These are phyloP conservation scores for Bucco capensis DNA, from an alignment of 2,113 vertebrate genomes.

Conservation along the genomic window DNA sequence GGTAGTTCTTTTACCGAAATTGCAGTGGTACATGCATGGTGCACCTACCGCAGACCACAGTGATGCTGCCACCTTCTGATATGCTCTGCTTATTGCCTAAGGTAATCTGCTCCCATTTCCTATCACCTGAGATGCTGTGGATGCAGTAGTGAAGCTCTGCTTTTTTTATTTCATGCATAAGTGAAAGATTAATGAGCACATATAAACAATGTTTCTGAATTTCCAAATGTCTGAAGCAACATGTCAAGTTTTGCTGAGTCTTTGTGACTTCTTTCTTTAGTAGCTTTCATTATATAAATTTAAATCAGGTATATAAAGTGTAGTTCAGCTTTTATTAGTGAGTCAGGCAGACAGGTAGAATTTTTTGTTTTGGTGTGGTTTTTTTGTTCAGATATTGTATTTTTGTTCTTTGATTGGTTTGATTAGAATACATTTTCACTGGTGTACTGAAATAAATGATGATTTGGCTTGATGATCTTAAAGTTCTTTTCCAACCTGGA, in stretches of 20 bases:
- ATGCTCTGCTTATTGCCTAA: neutral
- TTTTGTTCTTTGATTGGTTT: neutral
- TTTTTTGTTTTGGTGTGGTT: neutral
- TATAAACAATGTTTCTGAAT: neutral
- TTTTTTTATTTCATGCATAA: neutral
- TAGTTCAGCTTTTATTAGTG: neutral
- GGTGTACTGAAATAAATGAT: neutral
- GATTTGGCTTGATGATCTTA: fast-evolving
- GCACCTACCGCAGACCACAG: neutral
- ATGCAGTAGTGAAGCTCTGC: neutral
- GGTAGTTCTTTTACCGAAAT: neutral
- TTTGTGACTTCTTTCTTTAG: neutral
- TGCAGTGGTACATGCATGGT: neutral
- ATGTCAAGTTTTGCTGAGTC: neutral
- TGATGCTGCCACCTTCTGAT: slow-evolving; percentile 51
- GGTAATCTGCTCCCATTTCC: neutral
- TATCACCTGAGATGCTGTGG: neutral
- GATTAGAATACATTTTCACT: neutral
- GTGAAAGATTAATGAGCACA: neutral
- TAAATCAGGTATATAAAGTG: neutral
- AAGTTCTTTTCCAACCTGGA: neutral
- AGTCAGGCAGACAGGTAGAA: neutral
- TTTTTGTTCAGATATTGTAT: neutral
- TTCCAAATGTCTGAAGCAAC: neutral
- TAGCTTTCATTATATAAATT: neutral